A percentile compares a stretch with the other conserved stretches of the same genome.
Conservation (phyloP, 2,113 vertebrate genomes). For the Eretmochelys imbricata region DNA sequence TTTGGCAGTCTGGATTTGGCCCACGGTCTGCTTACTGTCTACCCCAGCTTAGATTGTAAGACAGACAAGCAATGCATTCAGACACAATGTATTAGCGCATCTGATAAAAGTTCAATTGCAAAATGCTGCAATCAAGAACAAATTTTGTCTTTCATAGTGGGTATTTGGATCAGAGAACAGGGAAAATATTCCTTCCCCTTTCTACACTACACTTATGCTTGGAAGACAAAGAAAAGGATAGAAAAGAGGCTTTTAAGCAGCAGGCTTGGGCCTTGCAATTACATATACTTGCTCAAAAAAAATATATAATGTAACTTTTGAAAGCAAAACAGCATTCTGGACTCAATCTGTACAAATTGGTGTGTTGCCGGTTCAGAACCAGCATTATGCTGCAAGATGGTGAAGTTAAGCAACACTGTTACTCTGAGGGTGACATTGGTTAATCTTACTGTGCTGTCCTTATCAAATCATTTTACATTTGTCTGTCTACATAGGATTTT, state of each 20-base stretch:
- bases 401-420: accelerated
- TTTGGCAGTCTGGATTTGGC: not conserved
- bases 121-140: not conserved
- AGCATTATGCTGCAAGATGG: accelerated
- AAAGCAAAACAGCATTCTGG: not conserved
- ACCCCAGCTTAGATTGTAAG: not conserved
- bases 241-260: not conserved
- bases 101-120: not conserved
- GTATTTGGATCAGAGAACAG: not conserved
- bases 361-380: not conserved
- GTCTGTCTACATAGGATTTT: accelerated
- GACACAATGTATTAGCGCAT: not conserved
- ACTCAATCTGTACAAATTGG: not conserved
- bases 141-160: accelerated
- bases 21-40: not conserved
- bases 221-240: not conserved
- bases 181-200: not conserved
- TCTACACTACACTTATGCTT: no score
- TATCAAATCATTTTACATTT: not conserved
- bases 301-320: not conserved
- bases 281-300: not conserved
- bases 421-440: accelerated
- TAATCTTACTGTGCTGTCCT: not conserved
- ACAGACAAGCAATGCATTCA: not conserved
- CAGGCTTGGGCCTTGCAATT: not conserved